These are phyloP conservation scores for Scrobipalpa costella DNA, from an alignment of 2,888 invertebrate genomes.

Conservation along the genomic window DNA sequence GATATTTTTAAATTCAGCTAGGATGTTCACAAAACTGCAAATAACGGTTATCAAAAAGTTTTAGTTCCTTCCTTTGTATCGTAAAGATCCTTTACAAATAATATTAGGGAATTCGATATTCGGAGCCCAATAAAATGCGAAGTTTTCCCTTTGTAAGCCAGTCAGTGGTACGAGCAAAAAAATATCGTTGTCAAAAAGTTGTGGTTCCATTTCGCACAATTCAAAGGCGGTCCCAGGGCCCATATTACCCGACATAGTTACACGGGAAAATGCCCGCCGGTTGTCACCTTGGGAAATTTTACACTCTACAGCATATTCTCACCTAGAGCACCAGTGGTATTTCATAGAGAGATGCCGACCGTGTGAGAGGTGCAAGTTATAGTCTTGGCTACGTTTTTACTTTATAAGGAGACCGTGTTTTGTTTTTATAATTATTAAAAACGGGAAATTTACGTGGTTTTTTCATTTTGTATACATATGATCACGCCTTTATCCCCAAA, in stretches of 20 bases:
- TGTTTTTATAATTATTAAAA: too few species aligned
- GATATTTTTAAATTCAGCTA: too few species aligned
- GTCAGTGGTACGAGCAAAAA: slow-evolving; percentile 13
- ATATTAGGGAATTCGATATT: slow-evolving; percentile 5
- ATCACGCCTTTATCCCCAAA: too few species aligned
- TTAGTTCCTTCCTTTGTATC: not conserved
- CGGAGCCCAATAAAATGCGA: slow-evolving; percentile 11
- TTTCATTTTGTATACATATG: too few species aligned
- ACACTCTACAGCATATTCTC: slow-evolving; percentile 66
- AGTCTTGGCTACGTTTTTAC: too few species aligned
- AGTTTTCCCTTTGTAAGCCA: slow-evolving; percentile 19
- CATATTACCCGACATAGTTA: slow-evolving; percentile 53
- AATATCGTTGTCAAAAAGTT: slow-evolving; percentile 32
- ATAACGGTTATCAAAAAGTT: too few species aligned
- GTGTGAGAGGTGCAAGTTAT: not conserved
- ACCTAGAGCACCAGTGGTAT: slow-evolving; percentile 60
- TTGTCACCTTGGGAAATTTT: slow-evolving; percentile 65
- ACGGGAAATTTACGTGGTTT: too few species aligned
- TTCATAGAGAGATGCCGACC: slow-evolving; percentile 62
- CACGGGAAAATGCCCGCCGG: slow-evolving; percentile 58
- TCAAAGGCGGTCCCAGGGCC: slow-evolving; percentile 41
- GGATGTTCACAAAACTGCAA: too few species aligned
- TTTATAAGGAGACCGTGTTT: too few species aligned
- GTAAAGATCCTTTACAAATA: not conserved
- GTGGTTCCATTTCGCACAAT: slow-evolving; percentile 39